These are phyloP conservation scores for Diplazon laetatorius DNA, from an alignment of 2,888 invertebrate genomes.

Conservation along the genomic window DNA sequence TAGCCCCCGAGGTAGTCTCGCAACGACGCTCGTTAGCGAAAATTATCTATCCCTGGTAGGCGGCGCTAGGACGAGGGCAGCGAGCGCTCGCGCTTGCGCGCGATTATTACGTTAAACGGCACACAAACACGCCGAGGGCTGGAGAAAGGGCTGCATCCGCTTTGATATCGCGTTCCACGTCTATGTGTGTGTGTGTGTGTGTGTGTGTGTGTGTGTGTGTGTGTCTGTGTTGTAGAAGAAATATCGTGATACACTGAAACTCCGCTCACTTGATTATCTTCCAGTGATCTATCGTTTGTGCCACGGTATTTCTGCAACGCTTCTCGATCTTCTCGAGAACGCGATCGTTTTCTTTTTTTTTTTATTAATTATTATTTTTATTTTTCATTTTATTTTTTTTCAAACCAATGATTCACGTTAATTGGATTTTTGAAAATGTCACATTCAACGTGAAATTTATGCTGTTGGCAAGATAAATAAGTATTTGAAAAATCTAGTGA, in stretches of 20 bases:
- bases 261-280: conserved; percentile 4
- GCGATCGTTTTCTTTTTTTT: no score
- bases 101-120: conserved; percentile 65
- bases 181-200: not conserved
- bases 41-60: conserved; percentile 63
- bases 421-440: no score
- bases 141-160: conserved; percentile 26
- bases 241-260: not conserved
- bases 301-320: conserved; percentile 14
- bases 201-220: not conserved
- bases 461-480: no score
- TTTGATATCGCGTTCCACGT: not conserved
- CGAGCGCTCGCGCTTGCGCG: conserved; percentile 45
- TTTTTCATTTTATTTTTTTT: no score
- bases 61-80: conserved; percentile 48
- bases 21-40: conserved; percentile 60
- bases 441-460: no score
- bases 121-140: conserved; percentile 27
- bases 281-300: conserved; percentile 28
- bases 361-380: no score
- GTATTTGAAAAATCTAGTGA: no score
- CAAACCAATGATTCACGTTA: no score
- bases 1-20: conserved; percentile 56
- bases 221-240: not conserved
- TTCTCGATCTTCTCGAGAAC: conserved; percentile 1